Evolutionary conservation across 2,888 invertebrate genomes (phyloP), one percentile per base, ranked within the genome.

Genomic region (Euzetes globulus): DNA sequence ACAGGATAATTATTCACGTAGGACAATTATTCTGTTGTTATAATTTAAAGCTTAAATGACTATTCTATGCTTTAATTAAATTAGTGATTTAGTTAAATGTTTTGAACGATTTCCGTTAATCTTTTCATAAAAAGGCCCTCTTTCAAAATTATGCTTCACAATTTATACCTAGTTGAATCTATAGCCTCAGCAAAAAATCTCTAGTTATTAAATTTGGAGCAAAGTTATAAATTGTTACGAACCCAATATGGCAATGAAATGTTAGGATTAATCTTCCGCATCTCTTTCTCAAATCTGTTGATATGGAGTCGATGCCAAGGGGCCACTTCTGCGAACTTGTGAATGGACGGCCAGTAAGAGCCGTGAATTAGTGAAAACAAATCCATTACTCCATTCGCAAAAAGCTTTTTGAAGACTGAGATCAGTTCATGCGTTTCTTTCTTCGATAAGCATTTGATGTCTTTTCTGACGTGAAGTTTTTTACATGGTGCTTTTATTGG

Each of bases 181-280:
- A n/a, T n/a, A n/a, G n/a, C n/a, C n/a, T n/a, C n/a, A n/a, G n/a
- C n/a, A n/a, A n/a, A n/a, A n/a, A n/a, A n/a, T n/a, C n/a, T n/a
- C n/a, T n/a, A n/a, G n/a, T n/a, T n/a, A n/a, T n/a, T n/a, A n/a
- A n/a, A n/a, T n/a, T n/a, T n/a, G n/a, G n/a, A n/a, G n/a, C n/a
- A n/a, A n/a, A n/a, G 6, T 15, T 1, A 22, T 29, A 6, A 17
- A 22, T 25, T 1, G 17, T 29, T 4, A 37, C 65, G 5, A 1
- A 65, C 65, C 65, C 65, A 65, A 41, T 65, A 65, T 1, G 65
- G 65, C n/a, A 65, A n/a, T 19, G 65, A n/a, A 37, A 65, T n/a
- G 1, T 6, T 37, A 29, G 65, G 65, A 41, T 65, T 65, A 19
- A 65, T 37, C 1, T 37, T 65, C 11, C 19, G 3, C 65, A 65